Base-by-base conservation (phyloP, 2,888 invertebrate species). In the Strigamia transsilvanica region DNA sequence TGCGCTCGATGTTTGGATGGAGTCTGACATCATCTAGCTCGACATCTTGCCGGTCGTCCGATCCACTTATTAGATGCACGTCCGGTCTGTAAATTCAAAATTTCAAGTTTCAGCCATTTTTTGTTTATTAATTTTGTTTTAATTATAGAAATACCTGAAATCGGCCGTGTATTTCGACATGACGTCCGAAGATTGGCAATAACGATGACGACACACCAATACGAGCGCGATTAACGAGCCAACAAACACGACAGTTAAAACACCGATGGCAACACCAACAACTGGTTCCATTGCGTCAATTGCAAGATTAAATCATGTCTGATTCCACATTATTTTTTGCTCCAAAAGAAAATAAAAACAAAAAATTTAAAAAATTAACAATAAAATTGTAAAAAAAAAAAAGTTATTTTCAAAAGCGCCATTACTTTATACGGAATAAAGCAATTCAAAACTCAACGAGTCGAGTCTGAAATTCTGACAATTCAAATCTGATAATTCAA, bases 241-340 rank as follows among this genome's bases (percentile, higher is more conserved):
- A 73, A 92, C 88, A 87, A 93, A 93, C 83, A 93, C 91, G 32
- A 92, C 91, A 81, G 91, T 91, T 61, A 93, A 88, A 7, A 92
- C 91, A 73, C 91, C 92, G 84, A 93, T 90, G 56, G 93, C 92
- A 79, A 93, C 90, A 41, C 91, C 91, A 61, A 93, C 92, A 78
- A 93, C 90, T 84, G 92, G 90, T 87, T 93, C 93, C 90, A 92
- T 92, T 61, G 61, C 61, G 61, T 61, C 61, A 61, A 6, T 46
- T 10, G 10, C 12, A 13, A 10, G 46, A 61, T 2, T 15, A 23
- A 15, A 61, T 61, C 18, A 15, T 18, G 10, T 61, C n/a, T n/a
- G 15, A 51, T 51, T 51, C 51, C 51, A n/a, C 51, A 51, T 51
- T 51, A n/a, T 9, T 51, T 13, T 51, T 12, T 51, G 34, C 7